Evolutionary conservation across 2,888 invertebrate genomes (phyloP).

Genomic region (Napeogenes sylphis): DNA sequence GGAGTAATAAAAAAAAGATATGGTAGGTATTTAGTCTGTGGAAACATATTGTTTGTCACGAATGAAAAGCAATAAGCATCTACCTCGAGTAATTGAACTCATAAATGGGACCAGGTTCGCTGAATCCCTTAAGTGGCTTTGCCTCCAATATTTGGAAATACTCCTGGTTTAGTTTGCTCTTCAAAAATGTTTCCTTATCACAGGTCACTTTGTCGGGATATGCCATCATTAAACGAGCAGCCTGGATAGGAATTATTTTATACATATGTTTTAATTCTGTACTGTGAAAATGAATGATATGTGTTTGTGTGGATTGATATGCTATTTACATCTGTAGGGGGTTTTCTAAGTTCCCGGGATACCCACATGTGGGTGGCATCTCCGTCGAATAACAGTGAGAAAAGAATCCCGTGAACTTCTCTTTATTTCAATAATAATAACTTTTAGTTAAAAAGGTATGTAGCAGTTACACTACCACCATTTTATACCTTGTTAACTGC

Average conservation of each 20-base stretch:
- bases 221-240: constrained; percentile 81
- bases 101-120: constrained; percentile 80
- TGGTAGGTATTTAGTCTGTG: too few relatives aligned
- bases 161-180: constrained; percentile 79
- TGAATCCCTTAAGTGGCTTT: constrained; percentile 79
- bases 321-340: too few relatives aligned
- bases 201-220: constrained; percentile 80
- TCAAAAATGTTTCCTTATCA: constrained; percentile 81
- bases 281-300: too few relatives aligned
- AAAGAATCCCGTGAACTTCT: too few relatives aligned
- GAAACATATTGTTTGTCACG: too few relatives aligned
- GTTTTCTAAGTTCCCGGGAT: too few relatives aligned
- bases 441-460: too few relatives aligned
- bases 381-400: too few relatives aligned
- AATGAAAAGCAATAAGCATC: constrained; percentile 1
- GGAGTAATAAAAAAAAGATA: too few relatives aligned
- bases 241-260: constrained; percentile 44
- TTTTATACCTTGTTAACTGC: constrained; percentile 80
- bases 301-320: neutral
- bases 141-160: constrained; percentile 78
- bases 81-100: constrained; percentile 67
- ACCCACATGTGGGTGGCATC: too few relatives aligned
- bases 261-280: neutral
- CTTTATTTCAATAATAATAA: too few relatives aligned
- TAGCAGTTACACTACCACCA: too few relatives aligned